Base-by-base conservation (phyloP, 2,113 vertebrate species). In the Cyanoramphus novaezelandiae region DNA sequence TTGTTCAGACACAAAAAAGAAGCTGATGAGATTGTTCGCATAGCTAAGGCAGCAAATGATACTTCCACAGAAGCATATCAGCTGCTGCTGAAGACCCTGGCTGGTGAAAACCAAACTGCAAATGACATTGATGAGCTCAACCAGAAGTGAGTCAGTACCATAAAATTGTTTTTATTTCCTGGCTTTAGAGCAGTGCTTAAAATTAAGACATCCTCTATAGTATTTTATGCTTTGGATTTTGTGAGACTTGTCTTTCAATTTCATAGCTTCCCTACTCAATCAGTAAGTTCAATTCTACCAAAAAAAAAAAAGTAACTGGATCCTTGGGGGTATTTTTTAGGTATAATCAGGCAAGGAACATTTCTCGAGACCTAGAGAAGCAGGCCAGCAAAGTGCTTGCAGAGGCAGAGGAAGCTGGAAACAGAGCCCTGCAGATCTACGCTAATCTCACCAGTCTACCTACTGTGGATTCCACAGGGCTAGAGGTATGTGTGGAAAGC, bases 21-120 rank as follows among this genome's bases (percentile, higher is more conserved):
- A 92, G 99, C 99, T 3, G 99, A 99, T 91, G 98, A 99, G 92
- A 99, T 99, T 16, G 99, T 99, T 83, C 99, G 97, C 65, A 98
- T 98, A 43, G 99, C 99, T 35, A 99, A 98, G 81, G 99, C 99
- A 60, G 99, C 99, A 90, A 99, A 98, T 16, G 99, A 99, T 90
- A 99, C 99, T 4, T 99, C 99, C 8, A 98, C 98, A 2, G 99
- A 99, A 94, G 99, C 99, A 0, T 99, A 99, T 93, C 98, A 99
- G 11, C 97, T 99, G 82, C 98, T 99, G 76, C 96, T 98, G 96
- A 99, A 97, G 89, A 99, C 98, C 1, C 96, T 99, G 96, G 98
- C 98, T 19, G 98, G 99, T n/a, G 99, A 99, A 95, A 97, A 98
- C 77, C 98, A 98, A 96, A 99, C 98, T 18, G 98, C 98, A 62